Conservation (phyloP, 2,797 vertebrate species). For the Eulemur coronatus region DNA sequence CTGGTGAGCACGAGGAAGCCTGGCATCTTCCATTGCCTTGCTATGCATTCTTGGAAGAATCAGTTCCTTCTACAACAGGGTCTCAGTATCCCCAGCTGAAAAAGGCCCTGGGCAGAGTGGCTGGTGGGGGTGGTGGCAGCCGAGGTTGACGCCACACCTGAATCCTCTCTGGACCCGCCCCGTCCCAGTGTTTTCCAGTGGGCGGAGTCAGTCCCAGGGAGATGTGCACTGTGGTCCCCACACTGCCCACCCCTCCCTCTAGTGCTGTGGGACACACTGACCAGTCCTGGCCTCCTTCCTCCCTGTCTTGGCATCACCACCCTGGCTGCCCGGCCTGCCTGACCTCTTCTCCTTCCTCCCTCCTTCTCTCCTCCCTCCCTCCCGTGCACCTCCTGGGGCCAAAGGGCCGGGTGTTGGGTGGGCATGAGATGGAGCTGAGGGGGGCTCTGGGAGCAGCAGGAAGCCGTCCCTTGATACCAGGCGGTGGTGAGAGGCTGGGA, state of each 20-base stretch:
- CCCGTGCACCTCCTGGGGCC: neutral
- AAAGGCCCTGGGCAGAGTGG: neutral
- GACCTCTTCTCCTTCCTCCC: neutral
- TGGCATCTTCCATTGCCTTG: neutral
- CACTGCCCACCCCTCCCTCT: neutral
- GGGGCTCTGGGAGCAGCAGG: neutral
- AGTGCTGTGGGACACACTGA: neutral
- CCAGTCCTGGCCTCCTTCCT: neutral
- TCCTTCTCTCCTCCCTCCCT: neutral
- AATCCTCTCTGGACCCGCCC: neutral
- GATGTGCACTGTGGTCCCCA: neutral
- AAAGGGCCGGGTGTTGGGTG: neutral
- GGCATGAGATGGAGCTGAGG: neutral
- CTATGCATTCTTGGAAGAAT: neutral
- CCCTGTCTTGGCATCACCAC: neutral
- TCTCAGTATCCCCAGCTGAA: neutral
- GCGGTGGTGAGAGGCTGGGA: neutral
- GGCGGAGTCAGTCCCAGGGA: neutral
- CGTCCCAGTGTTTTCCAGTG: neutral
- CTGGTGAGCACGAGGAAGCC: neutral
- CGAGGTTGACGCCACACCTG: neutral
- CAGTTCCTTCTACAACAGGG: neutral
- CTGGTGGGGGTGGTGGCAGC: neutral
- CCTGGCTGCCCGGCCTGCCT: neutral
- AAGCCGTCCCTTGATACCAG: neutral